phyloP scores from a whole-genome alignment of 2,113 vertebrate genomes.

The Sitta europaea region DNA sequence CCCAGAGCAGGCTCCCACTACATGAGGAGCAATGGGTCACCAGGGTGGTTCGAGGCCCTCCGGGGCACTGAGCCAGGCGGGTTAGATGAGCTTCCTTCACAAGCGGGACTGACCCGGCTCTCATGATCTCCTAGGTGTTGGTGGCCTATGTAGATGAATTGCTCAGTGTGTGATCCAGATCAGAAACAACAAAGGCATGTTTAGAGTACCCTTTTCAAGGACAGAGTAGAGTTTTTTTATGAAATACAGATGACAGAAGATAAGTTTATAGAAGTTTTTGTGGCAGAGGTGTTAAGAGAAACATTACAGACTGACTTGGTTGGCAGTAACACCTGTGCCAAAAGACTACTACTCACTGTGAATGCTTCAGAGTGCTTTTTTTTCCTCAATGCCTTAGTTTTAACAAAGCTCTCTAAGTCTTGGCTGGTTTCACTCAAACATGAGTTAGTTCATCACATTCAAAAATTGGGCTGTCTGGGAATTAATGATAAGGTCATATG shows the following conservation, averaged over 20 bases:
- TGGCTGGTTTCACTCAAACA: not conserved
- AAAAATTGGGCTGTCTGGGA: not conserved
- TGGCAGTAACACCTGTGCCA: not conserved
- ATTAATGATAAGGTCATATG: not conserved
- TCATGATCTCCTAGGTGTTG: accelerated
- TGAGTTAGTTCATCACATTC: not conserved
- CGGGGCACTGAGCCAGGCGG: accelerated
- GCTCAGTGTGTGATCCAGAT: not conserved
- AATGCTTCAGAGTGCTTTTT: not conserved
- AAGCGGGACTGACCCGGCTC: accelerated
- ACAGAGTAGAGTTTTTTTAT: not conserved
- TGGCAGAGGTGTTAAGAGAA: not conserved
- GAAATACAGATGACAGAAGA: not conserved
- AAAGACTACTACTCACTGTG: not conserved
- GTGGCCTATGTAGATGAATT: accelerated
- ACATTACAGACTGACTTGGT: not conserved
- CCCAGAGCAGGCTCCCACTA: not conserved
- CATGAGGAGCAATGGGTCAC: accelerated
- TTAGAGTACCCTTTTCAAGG: not conserved
- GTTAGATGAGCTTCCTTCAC: not conserved
- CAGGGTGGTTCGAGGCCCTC: not conserved
- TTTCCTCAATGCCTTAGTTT: not conserved
- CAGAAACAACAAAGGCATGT: not conserved
- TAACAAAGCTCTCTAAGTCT: not conserved
- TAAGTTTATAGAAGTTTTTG: not conserved